phyloP scores from a whole-genome alignment of 1,140 invertebrate species.

The Aphelinus atriplicis region DNA sequence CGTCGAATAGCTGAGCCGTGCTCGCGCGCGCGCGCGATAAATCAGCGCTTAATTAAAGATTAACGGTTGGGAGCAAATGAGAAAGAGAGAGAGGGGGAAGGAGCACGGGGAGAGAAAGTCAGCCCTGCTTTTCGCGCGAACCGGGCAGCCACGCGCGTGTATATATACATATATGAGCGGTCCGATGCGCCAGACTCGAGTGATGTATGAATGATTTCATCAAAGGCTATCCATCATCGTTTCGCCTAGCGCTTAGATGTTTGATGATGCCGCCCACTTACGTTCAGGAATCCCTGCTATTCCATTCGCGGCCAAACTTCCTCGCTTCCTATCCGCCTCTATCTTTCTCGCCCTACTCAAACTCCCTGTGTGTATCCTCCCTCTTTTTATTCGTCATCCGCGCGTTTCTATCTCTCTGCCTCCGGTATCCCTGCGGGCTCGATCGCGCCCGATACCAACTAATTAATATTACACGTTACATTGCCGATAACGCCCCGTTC shows the following conservation, averaged over 20 bases:
- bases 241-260: conserved; percentile 53
- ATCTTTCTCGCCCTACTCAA: conserved; percentile 4
- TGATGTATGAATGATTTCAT: conserved; percentile 62
- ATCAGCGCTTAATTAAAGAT: conserved; percentile 62
- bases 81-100: not conserved
- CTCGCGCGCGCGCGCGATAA: conserved; percentile 47
- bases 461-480: too few species aligned
- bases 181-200: conserved; percentile 25
- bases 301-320: not conserved
- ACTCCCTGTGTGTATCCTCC: not conserved
- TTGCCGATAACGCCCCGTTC: too few species aligned
- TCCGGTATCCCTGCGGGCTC: too few species aligned
- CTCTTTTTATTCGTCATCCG: not conserved
- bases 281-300: conserved; percentile 11
- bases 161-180: not conserved
- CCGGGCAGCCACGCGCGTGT: too few species aligned
- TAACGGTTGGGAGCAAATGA: conserved; percentile 53
- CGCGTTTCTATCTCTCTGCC: not conserved
- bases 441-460: too few species aligned
- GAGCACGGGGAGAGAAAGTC: not conserved
- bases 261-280: conserved; percentile 53
- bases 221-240: conserved; percentile 58
- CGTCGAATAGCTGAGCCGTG: conserved; percentile 24
- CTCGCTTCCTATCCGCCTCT: conserved; percentile 10
- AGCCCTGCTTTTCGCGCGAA: too few species aligned